phyloP scores from a whole-genome alignment of 2,888 invertebrate species.

The Brenthis ino region DNA sequence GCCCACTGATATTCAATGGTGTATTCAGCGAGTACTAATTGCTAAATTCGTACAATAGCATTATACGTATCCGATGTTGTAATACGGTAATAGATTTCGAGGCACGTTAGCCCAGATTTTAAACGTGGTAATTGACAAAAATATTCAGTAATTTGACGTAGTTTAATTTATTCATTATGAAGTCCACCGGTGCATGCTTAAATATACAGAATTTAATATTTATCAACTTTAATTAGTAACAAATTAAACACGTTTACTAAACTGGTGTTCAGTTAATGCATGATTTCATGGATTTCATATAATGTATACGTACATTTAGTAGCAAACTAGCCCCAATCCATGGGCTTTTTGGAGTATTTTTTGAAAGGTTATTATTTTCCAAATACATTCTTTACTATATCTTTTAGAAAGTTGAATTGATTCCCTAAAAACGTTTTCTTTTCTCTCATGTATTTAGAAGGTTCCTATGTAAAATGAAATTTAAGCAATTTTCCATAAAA shows the following conservation, averaged over 20 bases:
- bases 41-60: conserved; percentile 26
- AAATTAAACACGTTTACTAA: background rate
- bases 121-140: conserved; percentile 8
- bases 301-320: background rate
- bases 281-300: too few relatives aligned
- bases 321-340: background rate
- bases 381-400: too few relatives aligned
- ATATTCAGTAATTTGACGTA: conserved; percentile 1
- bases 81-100: conserved; percentile 22
- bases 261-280: too few relatives aligned
- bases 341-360: too few relatives aligned
- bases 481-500: too few relatives aligned
- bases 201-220: background rate
- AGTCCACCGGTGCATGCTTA: background rate
- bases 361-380: too few relatives aligned
- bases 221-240: background rate
- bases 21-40: conserved; percentile 26
- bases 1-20: conserved; percentile 13
- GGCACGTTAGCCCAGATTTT: conserved; percentile 19
- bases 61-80: conserved; percentile 23
- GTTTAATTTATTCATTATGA: conserved; percentile 8
- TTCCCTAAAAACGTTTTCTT: too few relatives aligned
- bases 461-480: too few relatives aligned
- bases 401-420: too few relatives aligned
- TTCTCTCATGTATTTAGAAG: too few relatives aligned